Percentiles rank a stretch among this genome's conserved stretches.
Conservation (phyloP, 2,113 vertebrate species). For the Bufo bufo region DNA sequence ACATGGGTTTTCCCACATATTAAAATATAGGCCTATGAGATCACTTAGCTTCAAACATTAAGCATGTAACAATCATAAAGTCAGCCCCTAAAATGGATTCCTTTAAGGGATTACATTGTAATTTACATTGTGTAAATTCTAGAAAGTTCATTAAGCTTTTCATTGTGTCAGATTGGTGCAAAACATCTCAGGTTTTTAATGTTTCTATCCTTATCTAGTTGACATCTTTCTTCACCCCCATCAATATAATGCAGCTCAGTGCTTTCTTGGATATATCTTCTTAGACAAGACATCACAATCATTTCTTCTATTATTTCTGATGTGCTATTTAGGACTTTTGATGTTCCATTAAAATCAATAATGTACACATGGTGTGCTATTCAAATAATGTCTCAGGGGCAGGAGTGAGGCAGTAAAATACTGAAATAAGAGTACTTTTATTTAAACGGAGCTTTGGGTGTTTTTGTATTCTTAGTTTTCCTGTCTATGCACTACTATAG, state of each 20-base stretch:
- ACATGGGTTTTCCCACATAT: too few species aligned
- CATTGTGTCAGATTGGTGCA: not conserved
- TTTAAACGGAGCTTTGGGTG: not conserved
- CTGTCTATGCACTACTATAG: not conserved
- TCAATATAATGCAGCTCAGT: not conserved
- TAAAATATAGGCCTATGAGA: too few species aligned
- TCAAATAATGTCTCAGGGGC: not conserved
- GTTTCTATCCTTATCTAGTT: not conserved
- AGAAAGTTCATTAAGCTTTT: not conserved
- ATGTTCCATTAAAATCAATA: constrained; percentile 41
- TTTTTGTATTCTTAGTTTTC: not conserved
- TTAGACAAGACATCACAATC: not conserved
- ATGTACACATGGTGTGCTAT: not conserved
- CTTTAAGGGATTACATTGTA: too few species aligned
- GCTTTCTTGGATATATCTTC: not conserved
- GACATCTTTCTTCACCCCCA: not conserved
- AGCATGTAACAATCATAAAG: too few species aligned
- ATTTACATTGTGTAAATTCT: not conserved
- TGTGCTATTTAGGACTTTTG: constrained; percentile 29
- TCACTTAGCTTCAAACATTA: too few species aligned
- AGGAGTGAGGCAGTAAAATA: not conserved
- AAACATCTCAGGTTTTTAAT: not conserved
- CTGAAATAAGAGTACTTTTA: not conserved
- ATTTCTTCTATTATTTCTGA: not conserved
- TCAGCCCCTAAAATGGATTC: too few species aligned